These are phyloP conservation scores for Halocynthia roretzi DNA, from an alignment of 23 tunicate species.

Conservation along the genomic window DNA sequence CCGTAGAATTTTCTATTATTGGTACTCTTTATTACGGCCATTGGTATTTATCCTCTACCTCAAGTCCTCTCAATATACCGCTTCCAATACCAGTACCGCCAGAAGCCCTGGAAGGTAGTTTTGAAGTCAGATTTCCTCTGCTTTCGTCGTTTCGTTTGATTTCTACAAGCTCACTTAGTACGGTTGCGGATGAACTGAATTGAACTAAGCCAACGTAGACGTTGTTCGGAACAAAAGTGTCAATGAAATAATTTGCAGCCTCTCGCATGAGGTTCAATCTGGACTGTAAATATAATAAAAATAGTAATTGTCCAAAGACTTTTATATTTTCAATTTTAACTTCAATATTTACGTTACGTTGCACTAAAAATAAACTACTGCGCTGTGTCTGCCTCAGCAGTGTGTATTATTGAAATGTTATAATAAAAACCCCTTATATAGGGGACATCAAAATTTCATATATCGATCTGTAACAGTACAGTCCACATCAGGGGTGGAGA, in stretches of 20 bases:
- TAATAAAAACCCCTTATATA: too few species aligned
- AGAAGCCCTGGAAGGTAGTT: conserved; percentile 23
- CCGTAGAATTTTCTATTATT: too few species aligned
- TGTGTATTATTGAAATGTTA: too few species aligned
- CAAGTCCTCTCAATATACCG: conserved; percentile 30
- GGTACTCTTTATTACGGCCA: too few species aligned
- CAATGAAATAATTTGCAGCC: conserved; percentile 33
- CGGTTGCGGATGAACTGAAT: conserved; percentile 18
- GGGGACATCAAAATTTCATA: too few species aligned
- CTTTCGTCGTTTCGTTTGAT: conserved; percentile 14
- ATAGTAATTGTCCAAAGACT: too few species aligned
- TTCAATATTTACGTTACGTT: too few species aligned
- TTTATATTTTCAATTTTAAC: too few species aligned
- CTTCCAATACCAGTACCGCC: conserved; percentile 65
- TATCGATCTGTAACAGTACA: too few species aligned
- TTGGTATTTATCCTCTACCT: conserved; percentile 21
- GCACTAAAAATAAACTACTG: too few species aligned
- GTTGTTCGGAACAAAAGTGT: conserved; percentile 28
- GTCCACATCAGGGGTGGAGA: too few species aligned
- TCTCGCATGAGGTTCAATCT: conserved; percentile 42
- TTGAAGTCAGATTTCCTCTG: conserved; percentile 6
- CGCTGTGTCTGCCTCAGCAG: too few species aligned
- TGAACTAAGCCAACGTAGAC: conserved; percentile 39
- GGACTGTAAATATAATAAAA: conserved; percentile 7
- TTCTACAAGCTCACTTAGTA: neutral